Evolutionary conservation across 2,113 vertebrate genomes (phyloP).

Genomic region (Sylvia atricapilla): DNA sequence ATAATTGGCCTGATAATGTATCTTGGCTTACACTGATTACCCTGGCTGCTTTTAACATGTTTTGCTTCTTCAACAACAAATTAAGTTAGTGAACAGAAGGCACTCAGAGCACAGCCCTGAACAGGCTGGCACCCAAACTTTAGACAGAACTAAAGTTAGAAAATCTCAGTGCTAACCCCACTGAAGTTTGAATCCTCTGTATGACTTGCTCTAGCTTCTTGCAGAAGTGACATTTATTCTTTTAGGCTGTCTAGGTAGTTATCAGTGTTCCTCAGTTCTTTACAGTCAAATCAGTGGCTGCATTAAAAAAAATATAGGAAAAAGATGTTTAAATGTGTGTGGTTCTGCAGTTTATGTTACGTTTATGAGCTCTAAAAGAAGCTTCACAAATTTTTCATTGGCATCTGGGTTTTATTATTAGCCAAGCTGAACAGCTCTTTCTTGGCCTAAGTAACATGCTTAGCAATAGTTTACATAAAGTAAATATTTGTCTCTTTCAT

Average conservation of each 20-base stretch:
- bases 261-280: not conserved
- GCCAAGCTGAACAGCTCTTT: not conserved
- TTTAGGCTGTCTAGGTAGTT: not conserved
- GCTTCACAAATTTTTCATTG: not conserved
- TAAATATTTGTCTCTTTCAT: constrained; percentile 59
- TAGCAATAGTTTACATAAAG: constrained; percentile 30
- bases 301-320: not conserved
- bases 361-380: not conserved
- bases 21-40: not conserved
- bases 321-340: not conserved
- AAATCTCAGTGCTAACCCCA: not conserved
- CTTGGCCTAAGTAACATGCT: constrained; percentile 26
- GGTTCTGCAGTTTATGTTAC: not conserved
- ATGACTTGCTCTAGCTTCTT: not conserved
- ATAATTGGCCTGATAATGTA: not conserved
- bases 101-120: not conserved
- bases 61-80: not conserved
- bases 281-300: not conserved
- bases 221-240: not conserved
- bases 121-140: not conserved
- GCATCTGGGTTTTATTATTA: constrained; percentile 48
- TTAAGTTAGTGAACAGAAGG: not conserved
- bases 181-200: not conserved
- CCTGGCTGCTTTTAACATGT: not conserved
- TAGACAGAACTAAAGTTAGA: not conserved